phyloP scores from a whole-genome alignment of 2,888 invertebrate species.

The Ectemnius continuus region DNA sequence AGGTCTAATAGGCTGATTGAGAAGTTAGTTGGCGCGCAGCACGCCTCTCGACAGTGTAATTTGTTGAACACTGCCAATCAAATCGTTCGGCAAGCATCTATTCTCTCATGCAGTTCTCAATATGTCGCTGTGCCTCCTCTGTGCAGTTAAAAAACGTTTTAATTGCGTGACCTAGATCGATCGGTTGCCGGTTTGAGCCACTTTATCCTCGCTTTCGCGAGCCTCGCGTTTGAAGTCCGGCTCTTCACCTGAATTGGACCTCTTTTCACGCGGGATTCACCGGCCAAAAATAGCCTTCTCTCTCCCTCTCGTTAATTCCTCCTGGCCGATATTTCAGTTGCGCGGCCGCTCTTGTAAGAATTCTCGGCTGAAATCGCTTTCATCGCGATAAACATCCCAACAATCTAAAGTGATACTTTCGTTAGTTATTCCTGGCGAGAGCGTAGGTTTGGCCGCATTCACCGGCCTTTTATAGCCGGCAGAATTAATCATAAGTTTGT shows the following conservation, averaged over 20 bases:
- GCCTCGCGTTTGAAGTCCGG: conserved; percentile 35
- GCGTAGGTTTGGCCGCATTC: no score
- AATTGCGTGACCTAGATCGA: conserved; percentile 55
- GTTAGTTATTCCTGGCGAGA: no score
- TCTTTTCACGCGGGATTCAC: conserved; percentile 23
- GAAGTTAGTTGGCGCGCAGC: background rate
- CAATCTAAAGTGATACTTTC: no score
- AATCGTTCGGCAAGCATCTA: conserved; percentile 27
- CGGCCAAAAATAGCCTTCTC: conserved; percentile 26
- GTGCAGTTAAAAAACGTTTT: conserved; percentile 46
- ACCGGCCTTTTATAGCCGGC: conserved; percentile 8
- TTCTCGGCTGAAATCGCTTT: no score
- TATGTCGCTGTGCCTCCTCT: conserved; percentile 10
- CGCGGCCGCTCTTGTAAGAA: no score
- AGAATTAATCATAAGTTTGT: background rate
- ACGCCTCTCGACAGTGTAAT: conserved; percentile 26
- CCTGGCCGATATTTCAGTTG: conserved; percentile 17
- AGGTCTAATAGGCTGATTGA: background rate
- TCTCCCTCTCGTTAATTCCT: conserved; percentile 29
- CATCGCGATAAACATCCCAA: no score
- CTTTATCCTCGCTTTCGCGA: conserved; percentile 49
- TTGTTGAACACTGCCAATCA: conserved; percentile 38
- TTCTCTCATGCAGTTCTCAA: conserved; percentile 9
- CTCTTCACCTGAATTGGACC: conserved; percentile 28
- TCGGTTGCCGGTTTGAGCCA: conserved; percentile 34